These are phyloP conservation scores for Drosophila nebulosa DNA, from an alignment of 1,140 invertebrate species.

Conservation along the genomic window DNA sequence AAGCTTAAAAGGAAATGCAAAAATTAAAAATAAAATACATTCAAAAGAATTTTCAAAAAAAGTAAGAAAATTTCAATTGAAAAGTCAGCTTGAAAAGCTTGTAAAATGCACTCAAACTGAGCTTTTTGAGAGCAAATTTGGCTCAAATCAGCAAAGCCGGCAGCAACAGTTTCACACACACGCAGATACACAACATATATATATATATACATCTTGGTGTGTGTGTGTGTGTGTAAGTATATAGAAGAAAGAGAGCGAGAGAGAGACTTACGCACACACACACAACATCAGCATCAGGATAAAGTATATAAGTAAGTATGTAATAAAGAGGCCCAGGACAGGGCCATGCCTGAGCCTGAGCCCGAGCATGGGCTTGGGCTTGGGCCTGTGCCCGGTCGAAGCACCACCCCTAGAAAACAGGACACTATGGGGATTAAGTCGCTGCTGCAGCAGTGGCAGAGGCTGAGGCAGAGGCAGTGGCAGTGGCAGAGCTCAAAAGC, in stretches of 20 bases:
- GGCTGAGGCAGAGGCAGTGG: constrained; percentile 13
- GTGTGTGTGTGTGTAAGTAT: constrained; percentile 26
- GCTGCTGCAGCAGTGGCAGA: constrained; percentile 35
- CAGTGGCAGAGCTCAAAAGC: neutral
- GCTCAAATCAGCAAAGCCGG: constrained; percentile 61
- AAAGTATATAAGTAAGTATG: constrained; percentile 60
- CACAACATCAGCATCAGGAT: no score
- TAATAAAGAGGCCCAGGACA: constrained; percentile 33
- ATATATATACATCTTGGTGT: constrained; percentile 22
- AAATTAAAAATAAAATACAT: neutral
- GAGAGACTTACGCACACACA: constrained; percentile 14
- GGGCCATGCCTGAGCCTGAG: neutral
- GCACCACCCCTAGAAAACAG: constrained; percentile 53
- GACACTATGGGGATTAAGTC: constrained; percentile 75
- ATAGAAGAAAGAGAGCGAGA: constrained; percentile 6
- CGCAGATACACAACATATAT: neutral
- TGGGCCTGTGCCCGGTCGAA: constrained; percentile 25
- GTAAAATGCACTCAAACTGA: neutral
- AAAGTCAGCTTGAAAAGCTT: neutral
- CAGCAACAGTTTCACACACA: constrained; percentile 52
- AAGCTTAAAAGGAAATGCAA: no score
- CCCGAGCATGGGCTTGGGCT: constrained; percentile 17
- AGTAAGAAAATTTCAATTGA: neutral
- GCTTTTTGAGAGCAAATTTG: constrained; percentile 17
- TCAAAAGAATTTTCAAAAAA: neutral